Base-by-base conservation (phyloP, 2,888 invertebrate species). In the Aquatica leii region DNA sequence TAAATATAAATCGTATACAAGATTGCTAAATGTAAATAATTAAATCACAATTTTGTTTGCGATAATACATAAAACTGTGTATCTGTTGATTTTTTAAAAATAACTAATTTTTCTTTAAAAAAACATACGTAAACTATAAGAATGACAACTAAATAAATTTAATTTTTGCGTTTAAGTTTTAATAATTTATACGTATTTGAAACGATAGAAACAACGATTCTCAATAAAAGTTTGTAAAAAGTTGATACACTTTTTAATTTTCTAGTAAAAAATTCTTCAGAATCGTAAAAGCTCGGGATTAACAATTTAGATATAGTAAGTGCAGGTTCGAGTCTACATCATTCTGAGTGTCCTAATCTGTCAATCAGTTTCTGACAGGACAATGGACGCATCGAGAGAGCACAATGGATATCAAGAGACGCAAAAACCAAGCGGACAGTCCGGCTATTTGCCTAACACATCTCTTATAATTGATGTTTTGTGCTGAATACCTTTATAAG, bases 251-350 rank as follows among this genome's bases (percentile, higher is more conserved):
- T 59, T 59, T 54, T 55, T 63, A 62, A 62, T 51, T 63, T 65
- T 56, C 51, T 24, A 40, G 52, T 41, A 50, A 63, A 63, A 63
- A 57, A 59, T 63, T 63, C 51, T 41, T 55, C 55, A 51, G 55
- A 34, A 55, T 46, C 31, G 56, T 64, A 64, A 64, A 65, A 67
- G 63, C 52, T 53, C 55, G 51, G 59, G 56, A 66, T 79, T 78
- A 79, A 78, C 74, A 77, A 79, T 79, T 79, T 76, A 79, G 74
- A 67, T 70, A 57, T 70, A 68, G 74, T 78, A 77, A 79, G 78
- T 79, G 78, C 76, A 73, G 72, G 77, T 75, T 77, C 77, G 74
- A 71, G 76, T 79, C 71, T 71, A 68, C 74, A 72, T 75, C 73
- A 74, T 73, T 74, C 71, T 74, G 71, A 71, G 72, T 67, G 74